Evolutionary conservation across 2,888 invertebrate genomes (phyloP).

Genomic region (Sycophila texana): DNA sequence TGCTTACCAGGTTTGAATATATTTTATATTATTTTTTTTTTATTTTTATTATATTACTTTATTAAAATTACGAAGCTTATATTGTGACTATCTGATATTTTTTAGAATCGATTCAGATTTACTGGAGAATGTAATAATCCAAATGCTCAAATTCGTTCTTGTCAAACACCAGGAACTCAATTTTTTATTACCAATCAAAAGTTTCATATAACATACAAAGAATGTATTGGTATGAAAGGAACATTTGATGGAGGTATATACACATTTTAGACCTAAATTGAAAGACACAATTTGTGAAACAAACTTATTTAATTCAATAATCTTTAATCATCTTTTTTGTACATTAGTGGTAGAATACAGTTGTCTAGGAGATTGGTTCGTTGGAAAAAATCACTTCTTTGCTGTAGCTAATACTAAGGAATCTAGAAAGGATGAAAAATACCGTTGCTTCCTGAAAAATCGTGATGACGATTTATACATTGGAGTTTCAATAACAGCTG

Average conservation of each 20-base stretch:
- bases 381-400: conserved; percentile 96
- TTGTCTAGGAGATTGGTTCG: conserved; percentile 96
- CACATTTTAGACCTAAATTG: conserved; percentile 6
- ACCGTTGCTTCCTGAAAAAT: conserved; percentile 95
- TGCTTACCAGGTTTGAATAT: conserved; percentile 84
- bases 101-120: conserved; percentile 89
- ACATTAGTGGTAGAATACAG: conserved; percentile 88
- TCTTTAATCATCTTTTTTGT: not conserved
- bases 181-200: conserved; percentile 97
- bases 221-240: conserved; percentile 92
- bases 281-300: conserved; percentile 1
- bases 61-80: conserved; percentile 11
- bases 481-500: conserved; percentile 94
- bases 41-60: conserved; percentile 5
- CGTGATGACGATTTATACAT: conserved; percentile 94
- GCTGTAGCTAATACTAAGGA: conserved; percentile 98
- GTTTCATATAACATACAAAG: conserved; percentile 95
- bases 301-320: not conserved
- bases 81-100: conserved; percentile 55
- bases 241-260: conserved; percentile 87
- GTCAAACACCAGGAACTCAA: conserved; percentile 96
- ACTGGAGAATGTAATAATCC: conserved; percentile 94
- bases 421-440: conserved; percentile 95
- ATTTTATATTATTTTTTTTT: too few relatives aligned
- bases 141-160: conserved; percentile 93